Base-by-base conservation (phyloP, 2,888 invertebrate genomes). In the Creontiades dilutus region DNA sequence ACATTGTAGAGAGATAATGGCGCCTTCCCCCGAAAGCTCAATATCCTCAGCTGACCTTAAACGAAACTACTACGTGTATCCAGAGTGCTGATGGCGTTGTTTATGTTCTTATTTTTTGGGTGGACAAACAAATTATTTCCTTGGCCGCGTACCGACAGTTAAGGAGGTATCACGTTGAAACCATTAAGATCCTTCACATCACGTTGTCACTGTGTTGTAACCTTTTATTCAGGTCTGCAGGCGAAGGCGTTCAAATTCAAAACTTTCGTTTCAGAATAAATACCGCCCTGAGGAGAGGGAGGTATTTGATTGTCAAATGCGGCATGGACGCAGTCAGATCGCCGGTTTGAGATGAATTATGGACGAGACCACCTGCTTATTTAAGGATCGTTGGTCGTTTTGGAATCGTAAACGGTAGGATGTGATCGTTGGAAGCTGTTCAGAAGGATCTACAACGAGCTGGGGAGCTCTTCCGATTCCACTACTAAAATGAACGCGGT, bases 201-300 rank as follows among this genome's bases (percentile, higher is more conserved):
- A 68, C 68, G n/a, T 68, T 68, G 68, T 68, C 68, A 68, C 0
- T 68, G 68, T 68, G 68, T 68, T 23, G 68, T 68, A 68, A 68
- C 68, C 68, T 68, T 68, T 68, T 68, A 68, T 68, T 68, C 68
- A 68, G 23, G 68, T 68, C 68, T 27, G 68, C 23, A 68, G 23
- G 12, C 27, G 23, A 68, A 12, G 68, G 68, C 23, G 68, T 23
- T 68, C 23, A 68, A 68, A 68, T 68, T 68, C 68, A 68, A 68
- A 68, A 68, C 68, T 68, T 68, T 68, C 68, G 68, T 68, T 68
- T 68, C 68, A 68, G 68, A 68, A 68, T 23, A 23, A 68, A 68
- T 68, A 68, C 37, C 3, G 23, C 23, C 23, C 68, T 12, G 19
- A 23, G 23, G 23, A 68, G 7, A n/a, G 57, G 68, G 68, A 68